Base-by-base conservation (phyloP, 92 coral and sea anemone genomes). In the Siderastrea radians region DNA sequence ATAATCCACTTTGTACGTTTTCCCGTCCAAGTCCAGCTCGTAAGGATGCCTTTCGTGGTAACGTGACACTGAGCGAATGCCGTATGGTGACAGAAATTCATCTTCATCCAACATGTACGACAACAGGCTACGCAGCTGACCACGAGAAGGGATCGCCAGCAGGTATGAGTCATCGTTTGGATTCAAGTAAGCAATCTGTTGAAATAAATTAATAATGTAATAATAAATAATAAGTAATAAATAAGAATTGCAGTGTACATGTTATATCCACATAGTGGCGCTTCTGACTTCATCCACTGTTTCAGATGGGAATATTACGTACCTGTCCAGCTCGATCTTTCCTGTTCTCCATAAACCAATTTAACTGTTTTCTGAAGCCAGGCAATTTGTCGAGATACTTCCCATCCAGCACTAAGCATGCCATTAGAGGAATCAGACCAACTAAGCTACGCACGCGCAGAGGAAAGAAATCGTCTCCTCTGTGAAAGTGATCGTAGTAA, bases 391-490 rank as follows among this genome's bases (percentile, higher is more conserved):
- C 92, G 12, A 96, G 84, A 78, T 92, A 92, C 69, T 89, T 92
- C 11, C 90, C 93, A 68, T 96, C 93, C 49, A 96, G 84, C 17
- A 92, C 96, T 89, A 89, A 89, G 61, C 95, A 90, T 54, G 98
- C 95, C 90, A 89, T 83, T 68, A 96, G 84, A 17, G 98, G 98
- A 55, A 94, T 89, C 38, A 96, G 92, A 3, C 96, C 98, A 14
- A 96, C 98, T 92, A 96, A 48, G 45, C 96, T 94, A 72, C 98
- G 93, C 87, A 96, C 95, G 89, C 98, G 96, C 84, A 96, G 86
- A 49, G 94, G 87, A 15, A 84, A 72, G 53, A 83, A 88, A 10
- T 81, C 68, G 38, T 81, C 54, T 50, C 89, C 86, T 3, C 66
- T 52, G 48, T 53, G 87, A 10, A 95, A 81, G 68, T 96, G 98